These are phyloP conservation scores for Falcaria lacertinaria DNA, from an alignment of 2,888 invertebrate species.

Conservation along the genomic window DNA sequence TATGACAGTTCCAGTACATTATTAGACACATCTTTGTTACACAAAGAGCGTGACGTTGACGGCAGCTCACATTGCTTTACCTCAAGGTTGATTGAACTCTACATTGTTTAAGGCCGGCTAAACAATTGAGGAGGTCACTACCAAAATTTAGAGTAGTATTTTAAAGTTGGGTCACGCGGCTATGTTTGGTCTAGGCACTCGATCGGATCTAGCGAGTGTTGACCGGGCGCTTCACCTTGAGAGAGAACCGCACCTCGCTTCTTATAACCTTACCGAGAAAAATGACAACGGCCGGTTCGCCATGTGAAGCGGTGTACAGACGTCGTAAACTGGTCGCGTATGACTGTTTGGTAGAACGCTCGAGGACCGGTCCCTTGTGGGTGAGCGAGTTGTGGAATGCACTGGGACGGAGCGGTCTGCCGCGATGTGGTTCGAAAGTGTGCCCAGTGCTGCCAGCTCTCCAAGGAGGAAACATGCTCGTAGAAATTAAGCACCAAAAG, in stretches of 20 bases:
- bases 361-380: conserved; percentile 74
- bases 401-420: conserved; percentile 65
- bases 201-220: conserved; percentile 64
- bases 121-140: conserved; percentile 40
- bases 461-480: background rate
- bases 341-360: conserved; percentile 67
- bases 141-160: conserved; percentile 37
- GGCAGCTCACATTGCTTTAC: conserved; percentile 7
- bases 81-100: conserved; percentile 24
- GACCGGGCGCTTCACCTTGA: conserved; percentile 76
- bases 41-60: conserved; percentile 1
- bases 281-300: conserved; percentile 34
- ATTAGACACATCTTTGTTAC: too few relatives aligned
- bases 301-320: conserved; percentile 35
- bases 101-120: conserved; percentile 25
- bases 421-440: conserved; percentile 71
- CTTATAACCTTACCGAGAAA: conserved; percentile 49
- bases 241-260: conserved; percentile 68
- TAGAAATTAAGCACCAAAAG: background rate
- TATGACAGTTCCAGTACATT: background rate
- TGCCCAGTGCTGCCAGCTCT: conserved; percentile 23
- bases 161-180: conserved; percentile 60
- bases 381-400: conserved; percentile 78
- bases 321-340: conserved; percentile 52
- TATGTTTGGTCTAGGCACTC: conserved; percentile 72